phyloP scores from a whole-genome alignment of 2,888 invertebrate species.

The Chymomyza caudatula region DNA sequence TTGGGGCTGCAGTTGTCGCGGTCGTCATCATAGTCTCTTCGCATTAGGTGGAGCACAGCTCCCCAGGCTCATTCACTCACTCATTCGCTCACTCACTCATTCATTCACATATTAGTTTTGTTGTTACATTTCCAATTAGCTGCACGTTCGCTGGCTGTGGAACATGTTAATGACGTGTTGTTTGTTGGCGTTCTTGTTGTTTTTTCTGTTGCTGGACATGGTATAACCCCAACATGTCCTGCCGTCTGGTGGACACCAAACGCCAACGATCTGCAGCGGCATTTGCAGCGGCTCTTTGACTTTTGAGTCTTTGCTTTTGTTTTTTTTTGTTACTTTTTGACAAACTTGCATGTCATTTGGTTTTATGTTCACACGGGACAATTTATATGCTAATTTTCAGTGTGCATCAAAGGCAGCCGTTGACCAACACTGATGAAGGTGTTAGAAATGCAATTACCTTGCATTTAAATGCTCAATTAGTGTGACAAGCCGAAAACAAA shows the following conservation, averaged over 20 bases:
- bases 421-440: constrained; percentile 62
- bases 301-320: constrained; percentile 10
- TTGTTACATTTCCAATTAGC: constrained; percentile 67
- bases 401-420: constrained; percentile 65
- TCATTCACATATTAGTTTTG: constrained; percentile 45
- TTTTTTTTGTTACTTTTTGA: constrained; percentile 45
- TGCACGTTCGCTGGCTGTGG: constrained; percentile 55
- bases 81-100: not conserved
- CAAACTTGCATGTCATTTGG: constrained; percentile 71
- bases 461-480: constrained; percentile 74
- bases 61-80: not conserved
- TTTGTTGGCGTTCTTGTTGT: not conserved
- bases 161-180: constrained; percentile 60
- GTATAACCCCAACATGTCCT: constrained; percentile 64
- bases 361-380: constrained; percentile 72
- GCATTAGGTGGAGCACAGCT: constrained; percentile 9
- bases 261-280: not conserved
- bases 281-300: constrained; percentile 34
- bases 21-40: not conserved
- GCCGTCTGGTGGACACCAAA: constrained; percentile 38
- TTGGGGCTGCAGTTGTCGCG: constrained; percentile 4
- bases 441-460: constrained; percentile 68
- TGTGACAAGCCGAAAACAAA: constrained; percentile 35
- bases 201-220: not conserved
- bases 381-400: constrained; percentile 72